phyloP scores from a whole-genome alignment of 2,888 invertebrate genomes.

The Nephrotoma guestfalica region DNA sequence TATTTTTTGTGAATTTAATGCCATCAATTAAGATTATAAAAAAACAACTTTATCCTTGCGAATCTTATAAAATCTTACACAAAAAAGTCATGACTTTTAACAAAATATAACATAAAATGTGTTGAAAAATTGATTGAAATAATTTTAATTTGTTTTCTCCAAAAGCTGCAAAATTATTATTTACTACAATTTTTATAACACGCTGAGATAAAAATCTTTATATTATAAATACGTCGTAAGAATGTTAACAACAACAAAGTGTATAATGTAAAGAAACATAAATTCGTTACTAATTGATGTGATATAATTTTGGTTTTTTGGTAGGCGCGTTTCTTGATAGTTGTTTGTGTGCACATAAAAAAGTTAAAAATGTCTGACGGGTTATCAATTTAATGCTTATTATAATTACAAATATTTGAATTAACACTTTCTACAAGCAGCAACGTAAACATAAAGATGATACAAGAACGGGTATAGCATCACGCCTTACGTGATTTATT shows the following conservation, averaged over 20 bases:
- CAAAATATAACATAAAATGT: neutral
- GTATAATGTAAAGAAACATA: neutral
- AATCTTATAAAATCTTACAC: neutral
- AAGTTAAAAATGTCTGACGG: neutral
- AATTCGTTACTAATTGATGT: neutral
- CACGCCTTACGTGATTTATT: neutral
- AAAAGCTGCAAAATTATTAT: neutral
- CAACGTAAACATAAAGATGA: neutral
- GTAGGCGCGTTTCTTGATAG: neutral
- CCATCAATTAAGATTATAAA: neutral
- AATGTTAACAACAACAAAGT: neutral
- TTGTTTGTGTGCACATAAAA: neutral
- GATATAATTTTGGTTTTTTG: neutral
- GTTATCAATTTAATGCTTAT: neutral
- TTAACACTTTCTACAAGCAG: neutral
- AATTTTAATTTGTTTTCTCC: neutral
- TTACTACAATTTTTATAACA: neutral
- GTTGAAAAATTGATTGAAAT: neutral
- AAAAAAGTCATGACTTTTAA: neutral
- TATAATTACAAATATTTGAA: neutral
- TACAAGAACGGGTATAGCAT: neutral
- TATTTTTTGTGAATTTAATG: neutral
- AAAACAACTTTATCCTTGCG: neutral
- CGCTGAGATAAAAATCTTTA: neutral
- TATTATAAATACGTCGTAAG: neutral